Evolutionary conservation across 2,113 vertebrate genomes (phyloP).

Genomic region (Orcinus orca): DNA sequence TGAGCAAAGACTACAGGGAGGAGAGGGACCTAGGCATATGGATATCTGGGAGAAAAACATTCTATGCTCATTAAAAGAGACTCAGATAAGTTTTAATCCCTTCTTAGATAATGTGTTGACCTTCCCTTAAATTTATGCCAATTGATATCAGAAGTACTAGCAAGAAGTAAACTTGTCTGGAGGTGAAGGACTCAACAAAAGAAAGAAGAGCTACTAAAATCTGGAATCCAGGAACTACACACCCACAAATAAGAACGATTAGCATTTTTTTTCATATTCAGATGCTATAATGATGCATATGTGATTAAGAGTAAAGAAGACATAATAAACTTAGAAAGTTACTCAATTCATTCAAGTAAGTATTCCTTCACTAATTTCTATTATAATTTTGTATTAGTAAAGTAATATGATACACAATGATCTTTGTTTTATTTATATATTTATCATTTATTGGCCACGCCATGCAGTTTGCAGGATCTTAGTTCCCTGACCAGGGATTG

Average conservation of each 20-base stretch:
- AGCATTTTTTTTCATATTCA: neutral
- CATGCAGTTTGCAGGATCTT: neutral
- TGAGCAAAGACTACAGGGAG: neutral
- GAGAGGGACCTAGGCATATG: neutral
- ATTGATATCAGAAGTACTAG: neutral
- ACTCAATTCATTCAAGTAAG: neutral
- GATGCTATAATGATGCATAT: neutral
- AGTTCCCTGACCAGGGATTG: neutral
- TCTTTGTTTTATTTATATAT: neutral
- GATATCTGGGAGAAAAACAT: neutral
- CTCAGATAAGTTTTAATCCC: neutral
- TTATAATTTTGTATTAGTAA: neutral
- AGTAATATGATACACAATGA: neutral
- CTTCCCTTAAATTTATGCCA: neutral
- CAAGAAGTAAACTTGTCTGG: neutral
- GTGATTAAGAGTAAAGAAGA: neutral
- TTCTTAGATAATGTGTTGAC: neutral
- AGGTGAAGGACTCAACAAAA: neutral
- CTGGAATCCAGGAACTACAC: neutral
- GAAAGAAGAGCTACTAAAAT: neutral
- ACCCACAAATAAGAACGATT: neutral
- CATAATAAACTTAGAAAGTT: neutral
- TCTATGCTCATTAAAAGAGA: neutral
- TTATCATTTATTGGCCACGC: neutral
- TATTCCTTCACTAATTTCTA: neutral